These are phyloP conservation scores for Porites evermanni DNA, from an alignment of 92 coral and sea anemone species.

Conservation along the genomic window DNA sequence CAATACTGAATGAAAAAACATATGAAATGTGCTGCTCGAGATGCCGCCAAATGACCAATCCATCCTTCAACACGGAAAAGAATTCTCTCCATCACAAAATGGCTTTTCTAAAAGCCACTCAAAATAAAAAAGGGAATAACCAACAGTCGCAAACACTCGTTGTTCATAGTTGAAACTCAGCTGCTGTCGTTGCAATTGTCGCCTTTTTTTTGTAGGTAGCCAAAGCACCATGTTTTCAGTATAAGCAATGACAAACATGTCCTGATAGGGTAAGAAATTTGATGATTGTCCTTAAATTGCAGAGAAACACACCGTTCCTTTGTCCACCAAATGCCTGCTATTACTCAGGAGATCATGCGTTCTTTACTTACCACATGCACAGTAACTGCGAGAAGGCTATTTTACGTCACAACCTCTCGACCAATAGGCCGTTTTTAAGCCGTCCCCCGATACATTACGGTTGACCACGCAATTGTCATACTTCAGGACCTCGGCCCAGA, in stretches of 20 bases:
- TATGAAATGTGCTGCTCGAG: too few relatives aligned
- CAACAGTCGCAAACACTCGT: not conserved
- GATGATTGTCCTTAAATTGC: not conserved
- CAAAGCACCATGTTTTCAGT: not conserved
- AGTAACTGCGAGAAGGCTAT: not conserved
- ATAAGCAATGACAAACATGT: not conserved
- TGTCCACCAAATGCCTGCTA: not conserved
- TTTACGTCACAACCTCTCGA: not conserved
- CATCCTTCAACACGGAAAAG: too few relatives aligned
- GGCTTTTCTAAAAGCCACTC: conserved; percentile 3
- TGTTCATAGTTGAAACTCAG: not conserved
- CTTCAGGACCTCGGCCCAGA: too few relatives aligned
- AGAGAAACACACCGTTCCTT: too few relatives aligned
- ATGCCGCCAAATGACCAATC: too few relatives aligned
- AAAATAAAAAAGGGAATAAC: not conserved
- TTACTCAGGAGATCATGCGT: not conserved
- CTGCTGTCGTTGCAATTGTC: not conserved
- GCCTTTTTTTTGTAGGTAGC: not conserved
- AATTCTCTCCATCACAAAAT: not conserved
- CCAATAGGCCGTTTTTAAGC: too few relatives aligned
- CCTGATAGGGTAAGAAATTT: not conserved
- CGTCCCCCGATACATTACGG: too few relatives aligned
- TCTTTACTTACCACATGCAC: not conserved
- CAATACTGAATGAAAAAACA: too few relatives aligned
- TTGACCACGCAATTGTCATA: too few relatives aligned